phyloP scores from a whole-genome alignment of 1,140 invertebrate species.

The Steinernema feltiae region DNA sequence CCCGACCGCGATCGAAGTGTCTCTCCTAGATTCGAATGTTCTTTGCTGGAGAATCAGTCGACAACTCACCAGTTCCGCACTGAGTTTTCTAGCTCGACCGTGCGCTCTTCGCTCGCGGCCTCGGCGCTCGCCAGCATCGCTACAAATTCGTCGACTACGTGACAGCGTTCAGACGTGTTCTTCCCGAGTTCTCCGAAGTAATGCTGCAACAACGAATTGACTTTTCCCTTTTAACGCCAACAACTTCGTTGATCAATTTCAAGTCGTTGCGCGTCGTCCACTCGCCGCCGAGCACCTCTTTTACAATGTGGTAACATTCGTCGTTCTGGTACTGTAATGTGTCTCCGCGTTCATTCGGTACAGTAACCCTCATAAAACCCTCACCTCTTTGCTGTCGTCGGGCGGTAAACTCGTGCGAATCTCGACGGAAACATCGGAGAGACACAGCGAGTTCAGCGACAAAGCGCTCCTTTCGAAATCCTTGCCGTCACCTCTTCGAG shows the following conservation, averaged over 20 bases:
- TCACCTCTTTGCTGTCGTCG: slow-evolving; percentile 19
- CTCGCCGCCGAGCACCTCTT: slow-evolving; percentile 23
- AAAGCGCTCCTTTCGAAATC: not conserved
- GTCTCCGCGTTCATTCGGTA: slow-evolving; percentile 7
- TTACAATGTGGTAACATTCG: slow-evolving; percentile 15
- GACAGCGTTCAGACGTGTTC: not conserved
- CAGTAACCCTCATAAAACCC: no score
- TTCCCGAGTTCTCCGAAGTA: slow-evolving; percentile 17
- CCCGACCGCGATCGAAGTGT: not conserved
- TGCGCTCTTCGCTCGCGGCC: not conserved
- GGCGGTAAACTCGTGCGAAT: not conserved
- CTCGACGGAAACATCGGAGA: not conserved
- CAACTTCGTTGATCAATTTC: slow-evolving; percentile 16
- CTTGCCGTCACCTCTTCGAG: not conserved
- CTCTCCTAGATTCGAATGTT: slow-evolving; percentile 17
- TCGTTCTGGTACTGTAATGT: slow-evolving; percentile 14
- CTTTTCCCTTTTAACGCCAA: not conserved
- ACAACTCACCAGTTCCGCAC: slow-evolving; percentile 19
- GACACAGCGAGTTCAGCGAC: not conserved
- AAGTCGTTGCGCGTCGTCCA: slow-evolving; percentile 13
- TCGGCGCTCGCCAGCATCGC: not conserved
- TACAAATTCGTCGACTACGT: not conserved
- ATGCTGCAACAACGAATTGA: not conserved
- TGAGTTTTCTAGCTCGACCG: not conserved
- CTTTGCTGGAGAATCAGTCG: slow-evolving; percentile 1